Conservation (phyloP, 2,888 invertebrate species). For the Opisthograptis luteolata region DNA sequence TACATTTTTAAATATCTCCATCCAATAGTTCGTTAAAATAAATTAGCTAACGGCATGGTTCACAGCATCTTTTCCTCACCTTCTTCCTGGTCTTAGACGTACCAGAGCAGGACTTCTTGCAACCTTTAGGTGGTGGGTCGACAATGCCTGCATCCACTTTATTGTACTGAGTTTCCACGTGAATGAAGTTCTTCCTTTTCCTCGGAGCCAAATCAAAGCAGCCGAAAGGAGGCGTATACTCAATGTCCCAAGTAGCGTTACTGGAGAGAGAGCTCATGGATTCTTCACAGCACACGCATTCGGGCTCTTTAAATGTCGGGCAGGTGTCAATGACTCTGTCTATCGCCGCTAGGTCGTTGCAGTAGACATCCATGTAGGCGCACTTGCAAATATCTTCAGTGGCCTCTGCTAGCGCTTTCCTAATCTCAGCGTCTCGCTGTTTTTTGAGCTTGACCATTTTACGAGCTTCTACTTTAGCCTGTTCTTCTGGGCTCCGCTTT, state of each 20-base stretch:
- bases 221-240: slow-evolving; percentile 89
- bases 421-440: slow-evolving; percentile 79
- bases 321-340: slow-evolving; percentile 75
- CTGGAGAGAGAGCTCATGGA: slow-evolving; percentile 77
- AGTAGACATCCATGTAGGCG: slow-evolving; percentile 80
- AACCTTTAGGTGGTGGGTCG: slow-evolving; percentile 50
- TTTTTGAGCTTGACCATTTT: slow-evolving; percentile 83
- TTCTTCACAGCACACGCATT: slow-evolving; percentile 69
- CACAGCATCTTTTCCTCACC: slow-evolving; percentile 48
- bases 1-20: slow-evolving; percentile 5
- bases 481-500: slow-evolving; percentile 81
- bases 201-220: slow-evolving; percentile 85
- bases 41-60: slow-evolving; percentile 47
- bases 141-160: slow-evolving; percentile 79
- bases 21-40: background rate
- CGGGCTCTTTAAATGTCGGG: slow-evolving; percentile 75
- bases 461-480: slow-evolving; percentile 81
- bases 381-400: slow-evolving; percentile 77
- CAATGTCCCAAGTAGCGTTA: slow-evolving; percentile 88
- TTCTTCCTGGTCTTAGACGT: slow-evolving; percentile 44
- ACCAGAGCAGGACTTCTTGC: slow-evolving; percentile 51
- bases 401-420: slow-evolving; percentile 75
- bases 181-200: slow-evolving; percentile 74
- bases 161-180: slow-evolving; percentile 86
- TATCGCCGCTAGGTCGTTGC: slow-evolving; percentile 74